These are phyloP conservation scores for Conomelus anceps DNA, from an alignment of 2,888 invertebrate genomes.

Conservation along the genomic window DNA sequence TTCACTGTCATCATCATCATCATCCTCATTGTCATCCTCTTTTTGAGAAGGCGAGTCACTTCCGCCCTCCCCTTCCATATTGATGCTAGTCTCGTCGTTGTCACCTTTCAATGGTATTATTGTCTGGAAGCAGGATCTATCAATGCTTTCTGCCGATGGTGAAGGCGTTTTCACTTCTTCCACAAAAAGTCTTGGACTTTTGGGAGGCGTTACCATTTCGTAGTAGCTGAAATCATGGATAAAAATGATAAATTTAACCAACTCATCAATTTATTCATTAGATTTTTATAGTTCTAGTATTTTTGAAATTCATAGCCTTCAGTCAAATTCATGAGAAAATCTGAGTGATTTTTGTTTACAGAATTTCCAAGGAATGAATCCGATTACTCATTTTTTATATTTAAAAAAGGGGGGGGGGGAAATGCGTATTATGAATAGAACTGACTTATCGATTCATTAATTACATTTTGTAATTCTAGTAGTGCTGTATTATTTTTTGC, in stretches of 20 bases:
- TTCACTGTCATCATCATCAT: slow-evolving; percentile 17
- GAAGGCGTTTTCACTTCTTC: slow-evolving; percentile 19
- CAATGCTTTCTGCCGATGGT: slow-evolving; percentile 16
- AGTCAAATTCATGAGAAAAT: no score
- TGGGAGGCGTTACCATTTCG: slow-evolving; percentile 19
- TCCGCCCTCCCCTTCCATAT: neutral
- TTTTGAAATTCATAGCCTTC: no score
- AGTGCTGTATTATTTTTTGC: no score
- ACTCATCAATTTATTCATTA: neutral
- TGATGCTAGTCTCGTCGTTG: slow-evolving; percentile 4
- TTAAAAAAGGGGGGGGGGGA: no score
- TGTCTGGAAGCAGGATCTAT: slow-evolving; percentile 2
- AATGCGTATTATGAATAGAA: no score
- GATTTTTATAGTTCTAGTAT: no score
- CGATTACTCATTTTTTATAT: no score
- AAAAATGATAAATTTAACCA: neutral
- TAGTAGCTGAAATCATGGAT: slow-evolving; percentile 18
- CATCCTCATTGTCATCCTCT: neutral
- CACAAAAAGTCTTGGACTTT: slow-evolving; percentile 16
- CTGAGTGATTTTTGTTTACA: no score
- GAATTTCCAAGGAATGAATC: no score
- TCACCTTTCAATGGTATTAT: slow-evolving; percentile 22
- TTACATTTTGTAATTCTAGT: no score
- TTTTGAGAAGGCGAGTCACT: neutral
- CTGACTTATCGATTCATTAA: no score